Conservation (phyloP, 2,797 vertebrate genomes). For the Petrocephalus schoutedeni region DNA sequence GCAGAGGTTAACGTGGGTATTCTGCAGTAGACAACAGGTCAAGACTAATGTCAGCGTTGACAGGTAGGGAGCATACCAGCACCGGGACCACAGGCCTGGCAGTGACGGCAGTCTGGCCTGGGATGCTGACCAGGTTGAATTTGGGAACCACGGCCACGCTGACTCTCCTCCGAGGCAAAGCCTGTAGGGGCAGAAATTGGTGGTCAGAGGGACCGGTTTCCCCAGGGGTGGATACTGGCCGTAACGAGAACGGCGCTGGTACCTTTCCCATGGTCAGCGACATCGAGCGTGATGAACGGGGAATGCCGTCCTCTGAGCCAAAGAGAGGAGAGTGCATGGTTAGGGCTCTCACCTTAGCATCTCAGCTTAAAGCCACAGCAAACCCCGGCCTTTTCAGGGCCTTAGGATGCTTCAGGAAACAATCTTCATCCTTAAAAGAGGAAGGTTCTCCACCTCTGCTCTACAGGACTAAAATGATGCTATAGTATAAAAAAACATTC, state of each 20-base stretch:
- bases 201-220: neutral
- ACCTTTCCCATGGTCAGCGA: slow-evolving; percentile 94
- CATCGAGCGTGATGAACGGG: slow-evolving; percentile 85
- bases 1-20: neutral
- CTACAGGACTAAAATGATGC: neutral
- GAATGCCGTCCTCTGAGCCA: slow-evolving; percentile 82
- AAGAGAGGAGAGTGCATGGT: slow-evolving; percentile 26
- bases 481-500: neutral
- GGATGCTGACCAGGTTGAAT: slow-evolving; percentile 88
- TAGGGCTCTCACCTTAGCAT: neutral
- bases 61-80: neutral
- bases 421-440: neutral
- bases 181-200: slow-evolving; percentile 52
- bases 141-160: slow-evolving; percentile 97
- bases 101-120: slow-evolving; percentile 70
- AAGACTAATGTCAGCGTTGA: neutral
- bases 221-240: neutral
- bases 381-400: neutral
- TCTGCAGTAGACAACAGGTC: neutral
- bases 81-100: neutral
- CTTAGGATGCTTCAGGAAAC: neutral
- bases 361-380: neutral
- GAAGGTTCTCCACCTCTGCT: neutral
- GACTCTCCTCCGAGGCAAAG: slow-evolving; percentile 89
- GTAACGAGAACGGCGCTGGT: neutral